Evolutionary conservation across 2,888 invertebrate genomes (phyloP), one percentile per base, ranked within the genome.

Genomic region (Eupithecia insigniata): DNA sequence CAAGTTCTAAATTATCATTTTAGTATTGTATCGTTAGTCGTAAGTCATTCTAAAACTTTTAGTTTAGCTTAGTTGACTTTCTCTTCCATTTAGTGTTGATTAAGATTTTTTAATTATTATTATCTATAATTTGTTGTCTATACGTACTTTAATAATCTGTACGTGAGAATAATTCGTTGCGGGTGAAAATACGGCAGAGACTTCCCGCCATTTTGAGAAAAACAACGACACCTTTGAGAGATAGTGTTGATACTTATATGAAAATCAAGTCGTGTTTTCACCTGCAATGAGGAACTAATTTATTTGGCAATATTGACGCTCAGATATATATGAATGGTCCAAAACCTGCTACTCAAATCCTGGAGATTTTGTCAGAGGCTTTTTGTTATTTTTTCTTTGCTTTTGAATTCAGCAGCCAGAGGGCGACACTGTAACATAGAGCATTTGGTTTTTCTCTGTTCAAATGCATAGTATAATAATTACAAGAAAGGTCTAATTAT

Each of bases 401-500:
- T 85, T 76, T 79, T 81, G 77, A 84, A 83, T 32, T 81, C 83
- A 84, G 80, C 87, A 78, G 85, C 86, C 84, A 68, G 28, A 51
- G 43, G 74, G 75, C 78, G 71, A 80, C 81, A 82, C 79, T 86
- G 89, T 89, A 88, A 84, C 88, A 87, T 88, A 89, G 87, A 88
- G 85, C 89, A 85, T 89, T 89, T 87, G 89, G 82, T 86, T 81
- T 80, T 81, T 84, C 83, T 82, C 88, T 87, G 88, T 90, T 92
- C 91, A 90, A 89, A 90, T 89, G 90, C 90, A 92, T 92, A 92
- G 90, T 89, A 85, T 92, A 89, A 90, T 90, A 89, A 90, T 90
- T 90, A 93, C 91, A 90, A 91, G 89, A 92, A 93, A 93, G 91
- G 90, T 93, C 90, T 93, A 91, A 94, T 92, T 92, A 93, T 93